A percentile compares a stretch with the other conserved stretches of the same genome.
These are phyloP conservation scores for Lampris megalopsis DNA, from an alignment of 2,113 vertebrate genomes.

Conservation along the genomic window DNA sequence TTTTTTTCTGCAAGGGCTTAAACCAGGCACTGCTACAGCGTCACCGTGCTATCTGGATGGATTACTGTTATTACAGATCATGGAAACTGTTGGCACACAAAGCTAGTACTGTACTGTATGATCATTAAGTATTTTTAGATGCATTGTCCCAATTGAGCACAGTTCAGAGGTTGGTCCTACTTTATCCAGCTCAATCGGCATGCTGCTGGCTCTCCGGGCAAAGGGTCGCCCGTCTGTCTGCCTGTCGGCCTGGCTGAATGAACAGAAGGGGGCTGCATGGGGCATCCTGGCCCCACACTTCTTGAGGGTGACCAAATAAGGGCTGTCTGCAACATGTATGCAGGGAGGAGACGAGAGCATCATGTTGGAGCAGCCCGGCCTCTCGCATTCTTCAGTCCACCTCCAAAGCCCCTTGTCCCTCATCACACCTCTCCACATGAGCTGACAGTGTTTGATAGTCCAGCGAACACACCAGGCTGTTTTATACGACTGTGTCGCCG, in stretches of 20 bases:
- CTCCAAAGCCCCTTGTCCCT: slow-evolving; percentile 72
- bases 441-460: slow-evolving; percentile 12
- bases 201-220: slow-evolving; percentile 49
- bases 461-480: slow-evolving; percentile 6
- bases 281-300: slow-evolving; percentile 51
- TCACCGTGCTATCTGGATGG: background rate
- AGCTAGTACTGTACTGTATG: slow-evolving; percentile 7
- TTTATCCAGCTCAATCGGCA: slow-evolving; percentile 61
- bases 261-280: slow-evolving; percentile 49
- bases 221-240: slow-evolving; percentile 62
- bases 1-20: background rate
- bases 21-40: background rate
- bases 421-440: slow-evolving; percentile 40
- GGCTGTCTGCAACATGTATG: slow-evolving; percentile 66
- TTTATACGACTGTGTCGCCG: slow-evolving; percentile 11
- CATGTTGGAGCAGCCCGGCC: slow-evolving; percentile 69
- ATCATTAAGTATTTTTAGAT: slow-evolving; percentile 65
- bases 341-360: slow-evolving; percentile 66
- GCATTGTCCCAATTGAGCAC: slow-evolving; percentile 43
- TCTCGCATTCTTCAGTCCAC: slow-evolving; percentile 63
- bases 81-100: slow-evolving; percentile 19
- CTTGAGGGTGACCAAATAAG: slow-evolving; percentile 78
- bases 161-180: slow-evolving; percentile 36
- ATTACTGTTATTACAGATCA: slow-evolving; percentile 17
- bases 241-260: slow-evolving; percentile 50